A percentile compares a stretch with the other conserved stretches of the same genome.
Conservation (phyloP, 1,140 invertebrate genomes). For the Steinernema khuongi region DNA sequence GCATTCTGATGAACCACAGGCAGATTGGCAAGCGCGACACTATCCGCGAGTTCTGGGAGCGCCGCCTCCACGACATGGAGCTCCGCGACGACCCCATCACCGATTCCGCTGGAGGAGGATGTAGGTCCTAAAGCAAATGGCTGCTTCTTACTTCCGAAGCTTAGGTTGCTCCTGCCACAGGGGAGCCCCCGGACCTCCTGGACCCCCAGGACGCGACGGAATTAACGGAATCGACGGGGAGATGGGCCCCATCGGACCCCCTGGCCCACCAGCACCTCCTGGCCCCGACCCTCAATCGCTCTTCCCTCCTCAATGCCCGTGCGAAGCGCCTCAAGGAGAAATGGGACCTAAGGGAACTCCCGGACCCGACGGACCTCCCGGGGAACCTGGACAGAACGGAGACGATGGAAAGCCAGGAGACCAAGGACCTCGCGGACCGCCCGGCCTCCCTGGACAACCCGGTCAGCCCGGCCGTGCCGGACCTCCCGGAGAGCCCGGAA, state of each 20-base stretch:
- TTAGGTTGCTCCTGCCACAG: constrained; percentile 40
- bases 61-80: constrained; percentile 40
- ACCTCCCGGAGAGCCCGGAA: constrained; percentile 43
- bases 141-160: not conserved
- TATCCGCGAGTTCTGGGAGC: constrained; percentile 37
- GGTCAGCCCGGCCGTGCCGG: constrained; percentile 40
- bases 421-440: constrained; percentile 39
- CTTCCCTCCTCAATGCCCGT: constrained; percentile 44
- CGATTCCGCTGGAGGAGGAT: constrained; percentile 27
- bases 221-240: constrained; percentile 34
- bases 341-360: constrained; percentile 40
- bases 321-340: constrained; percentile 41
- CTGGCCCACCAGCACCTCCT: constrained; percentile 40
- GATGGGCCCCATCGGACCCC: constrained; percentile 35
- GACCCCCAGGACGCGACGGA: constrained; percentile 39
- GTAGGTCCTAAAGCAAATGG: constrained; percentile 22
- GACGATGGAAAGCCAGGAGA: constrained; percentile 42
- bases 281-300: constrained; percentile 35
- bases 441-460: constrained; percentile 31
- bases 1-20: constrained; percentile 35
- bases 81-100: constrained; percentile 35
- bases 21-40: constrained; percentile 36
- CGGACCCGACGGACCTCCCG: constrained; percentile 44
- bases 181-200: constrained; percentile 39
- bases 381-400: constrained; percentile 29